A percentile compares a stretch with the other conserved stretches of the same genome.
These are phyloP conservation scores for Vanacampus margaritifer DNA, from an alignment of 2,113 vertebrate species.

Conservation along the genomic window DNA sequence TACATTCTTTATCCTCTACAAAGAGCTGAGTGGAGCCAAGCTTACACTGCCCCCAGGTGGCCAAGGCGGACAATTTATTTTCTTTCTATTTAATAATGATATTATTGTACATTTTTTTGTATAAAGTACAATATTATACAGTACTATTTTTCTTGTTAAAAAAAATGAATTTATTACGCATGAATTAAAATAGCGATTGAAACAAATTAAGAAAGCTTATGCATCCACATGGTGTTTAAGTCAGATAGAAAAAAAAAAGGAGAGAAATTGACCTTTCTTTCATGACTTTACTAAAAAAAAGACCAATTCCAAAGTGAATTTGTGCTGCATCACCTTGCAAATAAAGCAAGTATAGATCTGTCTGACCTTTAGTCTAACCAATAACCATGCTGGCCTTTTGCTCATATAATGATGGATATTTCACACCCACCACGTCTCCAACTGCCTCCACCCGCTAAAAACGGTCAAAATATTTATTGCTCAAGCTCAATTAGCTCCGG, in stretches of 20 bases:
- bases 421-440: background rate
- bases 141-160: background rate
- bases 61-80: background rate
- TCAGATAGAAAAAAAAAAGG: background rate
- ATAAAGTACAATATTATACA: too few relatives aligned
- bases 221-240: background rate
- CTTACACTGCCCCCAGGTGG: too few relatives aligned
- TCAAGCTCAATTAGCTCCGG: constrained; percentile 59
- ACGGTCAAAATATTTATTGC: constrained; percentile 58
- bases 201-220: background rate
- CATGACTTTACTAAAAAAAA: background rate
- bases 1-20: background rate
- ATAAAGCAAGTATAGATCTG: constrained; percentile 51
- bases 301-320: constrained; percentile 31
- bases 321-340: constrained; percentile 27
- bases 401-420: constrained; percentile 36
- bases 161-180: too few relatives aligned
- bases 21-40: too few relatives aligned
- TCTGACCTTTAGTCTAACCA: constrained; percentile 41
- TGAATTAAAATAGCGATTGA: background rate
- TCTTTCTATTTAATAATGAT: too few relatives aligned
- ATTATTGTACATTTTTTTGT: too few relatives aligned
- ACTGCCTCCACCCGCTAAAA: background rate
- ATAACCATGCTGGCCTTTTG: constrained; percentile 1
- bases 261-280: background rate